These are phyloP conservation scores for Anoplolepis gracilipes DNA, from an alignment of 1,140 invertebrate species.

Conservation along the genomic window DNA sequence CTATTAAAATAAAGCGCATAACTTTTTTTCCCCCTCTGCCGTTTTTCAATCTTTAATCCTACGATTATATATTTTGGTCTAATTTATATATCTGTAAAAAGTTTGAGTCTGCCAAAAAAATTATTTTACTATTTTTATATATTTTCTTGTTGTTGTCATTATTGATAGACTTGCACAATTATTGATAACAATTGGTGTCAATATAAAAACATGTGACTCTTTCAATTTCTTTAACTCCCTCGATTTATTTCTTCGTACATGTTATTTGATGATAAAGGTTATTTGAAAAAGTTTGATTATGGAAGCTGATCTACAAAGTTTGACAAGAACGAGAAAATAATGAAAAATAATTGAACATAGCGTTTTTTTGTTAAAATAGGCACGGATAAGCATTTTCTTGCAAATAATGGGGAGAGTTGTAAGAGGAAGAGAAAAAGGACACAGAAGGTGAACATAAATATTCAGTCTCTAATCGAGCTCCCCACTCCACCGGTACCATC, in stretches of 20 bases:
- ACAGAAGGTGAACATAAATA: slow-evolving; percentile 52
- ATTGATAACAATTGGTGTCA: background rate
- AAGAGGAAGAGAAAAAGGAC: background rate
- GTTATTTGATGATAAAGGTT: background rate
- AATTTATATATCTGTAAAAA: background rate
- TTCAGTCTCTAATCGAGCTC: slow-evolving; percentile 62
- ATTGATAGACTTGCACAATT: background rate
- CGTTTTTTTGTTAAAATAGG: slow-evolving; percentile 23
- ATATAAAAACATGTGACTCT: background rate
- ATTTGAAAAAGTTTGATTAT: slow-evolving; percentile 14
- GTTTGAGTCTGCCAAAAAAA: background rate
- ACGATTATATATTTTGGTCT: background rate
- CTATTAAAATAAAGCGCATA: background rate
- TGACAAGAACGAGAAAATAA: slow-evolving; percentile 38
- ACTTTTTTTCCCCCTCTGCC: too few relatives aligned
- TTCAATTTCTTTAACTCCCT: background rate
- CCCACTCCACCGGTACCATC: slow-evolving; percentile 37
- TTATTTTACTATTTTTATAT: background rate
- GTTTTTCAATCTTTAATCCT: background rate
- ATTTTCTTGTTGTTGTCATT: background rate
- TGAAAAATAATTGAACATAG: slow-evolving; percentile 43
- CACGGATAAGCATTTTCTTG: slow-evolving; percentile 48
- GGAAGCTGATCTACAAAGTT: background rate
- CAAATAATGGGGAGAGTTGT: slow-evolving; percentile 24
- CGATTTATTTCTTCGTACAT: background rate